Base-by-base conservation (phyloP, 2,797 vertebrate genomes). In the Passerculus sandwichensis region DNA sequence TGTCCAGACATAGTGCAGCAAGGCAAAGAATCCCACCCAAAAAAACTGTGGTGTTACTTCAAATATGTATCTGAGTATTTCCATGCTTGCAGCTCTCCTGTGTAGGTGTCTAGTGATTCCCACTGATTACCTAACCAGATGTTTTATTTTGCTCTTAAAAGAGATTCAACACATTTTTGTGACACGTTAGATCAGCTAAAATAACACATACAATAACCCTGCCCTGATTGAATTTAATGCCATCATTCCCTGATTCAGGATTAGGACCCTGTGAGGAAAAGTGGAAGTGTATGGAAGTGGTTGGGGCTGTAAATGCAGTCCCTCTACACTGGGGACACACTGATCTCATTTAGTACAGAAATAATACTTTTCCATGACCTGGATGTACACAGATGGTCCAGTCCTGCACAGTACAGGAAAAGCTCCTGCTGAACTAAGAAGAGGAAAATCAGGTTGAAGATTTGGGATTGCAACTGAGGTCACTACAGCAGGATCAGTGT, bases 31-130 rank as follows among this genome's bases (percentile, higher is more conserved):
- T 65, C 5, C 34, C 83, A 92, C 73, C 78, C 81, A 76, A 89
- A 80, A 82, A 96, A 80, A 65, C 78, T 78, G 90, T 65, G 89
- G 54, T 91, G 47, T 71, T 92, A 75, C 72, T 95, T 89, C 93
- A 94, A 81, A 71, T 83, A 92, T 3, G 6, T 36, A 34, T 59
- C 29, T 34, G 61, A 92, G 59, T 93, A 83, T 91, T 87, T 91
- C 81, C 83, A n/a, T 86, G 85, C 93, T 92, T 91, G 48, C 73
- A 91, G 38, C 40, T 81, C 78, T 88, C 67, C 65, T 59, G 27
- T 85, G 91, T 91, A 95, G 93, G 80, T 94, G 91, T 75, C 71
- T 87, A 73, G 73, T 85, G 69, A 94, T 95, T 94, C 79, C 61
- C 74, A 71, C 53, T 89, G 81, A 97, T 95, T 80, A 77, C 34